phyloP scores from a whole-genome alignment of 1,140 invertebrate genomes.

The Cryptotermes secundus region DNA sequence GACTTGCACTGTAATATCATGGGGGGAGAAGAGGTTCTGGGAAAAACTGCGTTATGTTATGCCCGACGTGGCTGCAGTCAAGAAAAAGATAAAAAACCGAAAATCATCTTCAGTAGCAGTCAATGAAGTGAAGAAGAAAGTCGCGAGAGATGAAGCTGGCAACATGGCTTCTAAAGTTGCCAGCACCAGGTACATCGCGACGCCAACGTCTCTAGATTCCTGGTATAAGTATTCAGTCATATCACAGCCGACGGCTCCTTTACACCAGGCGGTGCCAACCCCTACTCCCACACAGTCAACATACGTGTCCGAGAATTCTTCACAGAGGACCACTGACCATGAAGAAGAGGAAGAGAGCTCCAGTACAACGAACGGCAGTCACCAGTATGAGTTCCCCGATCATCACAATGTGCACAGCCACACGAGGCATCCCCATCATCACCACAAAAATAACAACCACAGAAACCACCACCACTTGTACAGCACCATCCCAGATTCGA shows the following conservation, averaged over 20 bases:
- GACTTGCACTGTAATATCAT: slow-evolving; percentile 79
- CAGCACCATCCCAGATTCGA: slow-evolving; percentile 54
- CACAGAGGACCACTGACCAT: slow-evolving; percentile 48
- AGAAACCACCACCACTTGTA: slow-evolving; percentile 49
- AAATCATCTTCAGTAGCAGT: slow-evolving; percentile 6
- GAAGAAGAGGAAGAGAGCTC: slow-evolving; percentile 31
- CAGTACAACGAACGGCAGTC: neutral
- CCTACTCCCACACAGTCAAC: slow-evolving; percentile 63
- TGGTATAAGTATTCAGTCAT: slow-evolving; percentile 53
- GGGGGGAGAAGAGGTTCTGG: slow-evolving; percentile 86
- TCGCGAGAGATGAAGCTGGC: neutral
- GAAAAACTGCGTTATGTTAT: slow-evolving; percentile 86
- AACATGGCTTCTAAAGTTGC: slow-evolving; percentile 15
- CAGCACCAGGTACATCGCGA: slow-evolving; percentile 56
- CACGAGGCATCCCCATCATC: slow-evolving; percentile 47
- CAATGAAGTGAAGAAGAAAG: slow-evolving; percentile 28
- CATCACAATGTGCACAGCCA: slow-evolving; percentile 49
- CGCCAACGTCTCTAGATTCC: slow-evolving; percentile 55
- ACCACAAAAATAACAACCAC: slow-evolving; percentile 49
- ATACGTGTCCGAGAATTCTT: slow-evolving; percentile 64
- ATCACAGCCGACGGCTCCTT: slow-evolving; percentile 37
- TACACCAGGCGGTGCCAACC: slow-evolving; percentile 50
- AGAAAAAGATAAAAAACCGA: slow-evolving; percentile 29
- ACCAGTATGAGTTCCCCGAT: slow-evolving; percentile 19
- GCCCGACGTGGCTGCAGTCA: slow-evolving; percentile 61